Conservation (phyloP, 2,113 vertebrate species). For the Plecotus auritus region DNA sequence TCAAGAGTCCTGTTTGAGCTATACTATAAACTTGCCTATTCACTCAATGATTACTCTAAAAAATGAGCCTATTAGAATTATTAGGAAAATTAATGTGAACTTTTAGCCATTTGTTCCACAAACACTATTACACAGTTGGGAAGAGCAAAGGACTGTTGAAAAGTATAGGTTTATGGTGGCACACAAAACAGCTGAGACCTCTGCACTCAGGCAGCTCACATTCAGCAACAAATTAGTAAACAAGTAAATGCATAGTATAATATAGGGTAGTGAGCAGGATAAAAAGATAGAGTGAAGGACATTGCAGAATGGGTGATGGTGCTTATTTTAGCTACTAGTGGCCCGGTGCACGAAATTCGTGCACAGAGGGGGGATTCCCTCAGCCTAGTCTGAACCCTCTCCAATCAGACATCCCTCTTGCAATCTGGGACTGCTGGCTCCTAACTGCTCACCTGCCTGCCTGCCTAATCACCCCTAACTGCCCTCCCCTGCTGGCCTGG, state of each 20-base stretch:
- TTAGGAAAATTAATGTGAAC: not conserved
- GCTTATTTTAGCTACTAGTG: not conserved
- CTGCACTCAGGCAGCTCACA: not conserved
- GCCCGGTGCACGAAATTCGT: no score
- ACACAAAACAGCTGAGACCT: not conserved
- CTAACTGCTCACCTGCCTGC: no score
- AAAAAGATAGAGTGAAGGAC: not conserved
- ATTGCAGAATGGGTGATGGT: no score
- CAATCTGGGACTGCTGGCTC: no score
- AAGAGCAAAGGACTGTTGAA: not conserved
- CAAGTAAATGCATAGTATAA: not conserved
- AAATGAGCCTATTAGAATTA: not conserved
- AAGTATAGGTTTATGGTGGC: not conserved
- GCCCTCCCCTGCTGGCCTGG: no score
- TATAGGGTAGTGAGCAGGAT: not conserved
- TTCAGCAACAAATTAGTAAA: not conserved
- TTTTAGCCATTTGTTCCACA: not conserved
- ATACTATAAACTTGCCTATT: not conserved
- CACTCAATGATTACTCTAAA: not conserved
- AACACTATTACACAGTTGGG: not conserved
- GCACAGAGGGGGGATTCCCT: no score
- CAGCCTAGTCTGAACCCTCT: no score
- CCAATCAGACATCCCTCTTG: no score
- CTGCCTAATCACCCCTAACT: no score
- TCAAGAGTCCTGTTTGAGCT: not conserved